Base-by-base conservation (phyloP, 2,797 vertebrate species). In the Cyprinodon diabolis region DNA sequence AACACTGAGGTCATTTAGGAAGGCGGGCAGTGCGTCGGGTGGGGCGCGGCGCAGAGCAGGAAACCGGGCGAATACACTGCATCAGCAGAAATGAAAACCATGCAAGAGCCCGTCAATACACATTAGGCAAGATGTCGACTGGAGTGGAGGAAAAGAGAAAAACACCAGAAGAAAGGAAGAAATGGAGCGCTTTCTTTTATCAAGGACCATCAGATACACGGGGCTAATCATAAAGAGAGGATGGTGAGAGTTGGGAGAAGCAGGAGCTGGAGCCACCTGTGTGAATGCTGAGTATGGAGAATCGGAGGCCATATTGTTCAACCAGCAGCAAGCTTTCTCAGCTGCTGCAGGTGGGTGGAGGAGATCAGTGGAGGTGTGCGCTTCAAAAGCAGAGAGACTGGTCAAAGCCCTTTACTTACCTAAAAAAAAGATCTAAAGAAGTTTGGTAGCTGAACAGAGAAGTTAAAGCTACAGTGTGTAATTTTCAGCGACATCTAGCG, bases 71-170 rank as follows among this genome's bases (percentile, higher is more conserved):
- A 89, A 91, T 56, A 75, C 75, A 30, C 84, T 0, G 78, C 63
- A 66, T 93, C 92, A 91, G 90, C 92, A 89, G 84, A 95, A 93
- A 91, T 89, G 92, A 95, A 77, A 96, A 87, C 93, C 84, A 83
- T 92, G 92, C 91, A 86, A 88, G 93, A 85, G 93, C 90, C 94
- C 94, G 96, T 97, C 97, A 95, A 97, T 97, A 97, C 91, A 88
- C 95, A 96, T 96, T 96, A 96, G 91, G 92, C 78, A 75, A 85
- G 95, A 96, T 91, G 95, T 96, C 94, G 93, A 79, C 79, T 1
- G 56, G 66, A 49, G 75, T 40, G 67, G 49, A 40, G 79, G 23
- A 40, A 73, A 57, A 77, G 75, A 58, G 66, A 62, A 30, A 25
- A 60, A 0, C 15, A 52, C 5, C 45, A 68, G 77, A 72, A 52